Conservation (phyloP, 2,888 invertebrate genomes). For the Clistopyga incitator region DNA sequence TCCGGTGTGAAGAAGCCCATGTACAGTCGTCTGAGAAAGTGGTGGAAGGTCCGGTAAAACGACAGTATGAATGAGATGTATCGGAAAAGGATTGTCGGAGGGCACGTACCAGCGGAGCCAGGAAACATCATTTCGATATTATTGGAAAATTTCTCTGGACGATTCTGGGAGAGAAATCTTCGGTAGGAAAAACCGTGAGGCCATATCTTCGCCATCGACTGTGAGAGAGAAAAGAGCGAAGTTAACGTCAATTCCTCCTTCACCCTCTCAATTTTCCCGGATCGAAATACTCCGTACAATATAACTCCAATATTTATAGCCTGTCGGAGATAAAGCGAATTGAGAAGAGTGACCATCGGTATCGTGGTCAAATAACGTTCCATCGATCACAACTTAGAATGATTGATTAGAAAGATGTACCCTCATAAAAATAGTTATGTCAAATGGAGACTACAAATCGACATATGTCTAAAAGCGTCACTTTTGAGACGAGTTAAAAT, state of each 20-base stretch:
- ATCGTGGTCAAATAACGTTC: too few species aligned
- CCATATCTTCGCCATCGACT: constrained; percentile 42
- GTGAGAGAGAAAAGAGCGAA: not conserved
- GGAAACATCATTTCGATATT: constrained; percentile 59
- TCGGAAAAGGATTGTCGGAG: constrained; percentile 49
- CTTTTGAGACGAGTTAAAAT: too few species aligned
- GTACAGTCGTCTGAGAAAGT: not conserved
- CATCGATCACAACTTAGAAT: too few species aligned
- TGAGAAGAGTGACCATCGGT: not conserved
- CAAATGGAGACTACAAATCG: too few species aligned
- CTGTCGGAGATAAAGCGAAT: not conserved
- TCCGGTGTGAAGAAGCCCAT: not conserved
- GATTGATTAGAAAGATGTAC: too few species aligned
- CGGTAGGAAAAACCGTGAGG: constrained; percentile 13
- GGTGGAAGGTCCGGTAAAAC: constrained; percentile 36
- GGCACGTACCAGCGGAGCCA: constrained; percentile 22
- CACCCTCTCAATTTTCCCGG: constrained; percentile 8
- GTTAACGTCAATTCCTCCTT: constrained; percentile 1
- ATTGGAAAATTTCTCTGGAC: constrained; percentile 57
- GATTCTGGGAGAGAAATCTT: constrained; percentile 16
- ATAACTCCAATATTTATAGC: constrained; percentile 9
- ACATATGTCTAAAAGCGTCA: too few species aligned
- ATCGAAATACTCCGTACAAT: constrained; percentile 5
- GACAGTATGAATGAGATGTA: constrained; percentile 54
- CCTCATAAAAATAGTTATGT: too few species aligned